Percentiles rank a stretch among this genome's conserved stretches.
These are phyloP conservation scores for Noctua fimbriata DNA, from an alignment of 2,888 invertebrate genomes.

Conservation along the genomic window DNA sequence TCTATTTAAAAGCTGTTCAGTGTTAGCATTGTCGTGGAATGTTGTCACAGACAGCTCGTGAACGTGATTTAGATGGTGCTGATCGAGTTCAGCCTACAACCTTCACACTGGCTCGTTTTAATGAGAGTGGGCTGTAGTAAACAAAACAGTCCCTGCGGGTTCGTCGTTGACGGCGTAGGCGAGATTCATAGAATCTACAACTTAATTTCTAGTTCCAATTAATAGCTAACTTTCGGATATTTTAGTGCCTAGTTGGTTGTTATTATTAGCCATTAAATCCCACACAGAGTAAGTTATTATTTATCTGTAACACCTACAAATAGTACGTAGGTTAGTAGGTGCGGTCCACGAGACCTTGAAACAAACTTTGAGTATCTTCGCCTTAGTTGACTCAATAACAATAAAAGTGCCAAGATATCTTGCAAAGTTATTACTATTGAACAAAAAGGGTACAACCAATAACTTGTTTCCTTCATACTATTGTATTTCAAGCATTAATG, in stretches of 20 bases:
- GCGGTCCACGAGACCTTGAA: not conserved
- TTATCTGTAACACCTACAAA: not conserved
- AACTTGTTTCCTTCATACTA: conserved; percentile 19
- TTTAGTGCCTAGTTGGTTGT: not conserved
- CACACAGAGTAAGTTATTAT: not conserved
- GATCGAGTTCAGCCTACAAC: not conserved
- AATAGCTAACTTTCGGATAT: not conserved
- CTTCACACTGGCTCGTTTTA: not conserved
- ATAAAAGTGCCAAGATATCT: conserved; percentile 4
- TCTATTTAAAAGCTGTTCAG: too few species aligned
- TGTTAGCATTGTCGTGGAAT: too few species aligned
- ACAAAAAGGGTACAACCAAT: conserved; percentile 28
- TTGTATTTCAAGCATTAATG: conserved; percentile 28
- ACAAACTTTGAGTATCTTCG: conserved; percentile 33
- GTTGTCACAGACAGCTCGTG: too few species aligned
- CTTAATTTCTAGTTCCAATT: not conserved
- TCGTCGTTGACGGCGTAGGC: not conserved
- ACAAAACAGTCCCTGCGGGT: not conserved
- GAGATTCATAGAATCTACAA: not conserved
- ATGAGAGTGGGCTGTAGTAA: not conserved
- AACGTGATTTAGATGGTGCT: not conserved
- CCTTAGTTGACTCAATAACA: conserved; percentile 12
- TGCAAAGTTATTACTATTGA: conserved; percentile 25
- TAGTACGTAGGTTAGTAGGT: not conserved
- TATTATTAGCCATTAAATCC: not conserved